Conservation (phyloP, 2,888 invertebrate species). For the Machimus atricapillus region DNA sequence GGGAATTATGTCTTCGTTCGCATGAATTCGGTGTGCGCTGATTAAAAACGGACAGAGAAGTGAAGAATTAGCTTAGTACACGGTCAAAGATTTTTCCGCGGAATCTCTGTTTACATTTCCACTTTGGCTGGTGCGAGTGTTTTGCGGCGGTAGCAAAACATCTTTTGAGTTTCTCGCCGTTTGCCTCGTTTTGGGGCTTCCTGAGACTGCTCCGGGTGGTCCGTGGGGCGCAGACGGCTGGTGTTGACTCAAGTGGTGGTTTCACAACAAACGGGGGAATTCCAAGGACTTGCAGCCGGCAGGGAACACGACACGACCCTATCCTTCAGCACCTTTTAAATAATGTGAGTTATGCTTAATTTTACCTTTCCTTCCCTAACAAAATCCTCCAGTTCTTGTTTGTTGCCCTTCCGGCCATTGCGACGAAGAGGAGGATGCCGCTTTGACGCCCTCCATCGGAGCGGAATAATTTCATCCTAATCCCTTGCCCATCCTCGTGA, state of each 20-base stretch:
- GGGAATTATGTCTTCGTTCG: background rate
- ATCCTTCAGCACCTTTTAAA: background rate
- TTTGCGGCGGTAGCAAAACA: background rate
- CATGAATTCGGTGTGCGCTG: background rate
- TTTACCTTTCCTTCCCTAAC: background rate
- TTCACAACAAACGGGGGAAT: background rate
- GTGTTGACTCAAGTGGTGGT: background rate
- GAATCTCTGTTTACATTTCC: slow-evolving; percentile 7
- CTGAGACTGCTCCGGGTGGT: background rate
- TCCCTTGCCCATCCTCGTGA: too few relatives aligned
- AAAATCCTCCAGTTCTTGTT: background rate
- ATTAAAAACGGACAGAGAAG: background rate
- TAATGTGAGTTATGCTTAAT: background rate
- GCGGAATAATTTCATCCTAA: background rate
- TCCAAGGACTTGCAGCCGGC: background rate
- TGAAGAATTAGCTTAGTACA: background rate
- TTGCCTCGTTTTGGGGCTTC: background rate
- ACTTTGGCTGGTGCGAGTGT: background rate
- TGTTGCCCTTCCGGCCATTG: background rate
- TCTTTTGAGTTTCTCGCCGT: background rate
- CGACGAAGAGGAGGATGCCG: background rate
- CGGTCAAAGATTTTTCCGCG: background rate
- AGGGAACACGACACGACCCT: background rate
- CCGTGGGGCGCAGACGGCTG: background rate
- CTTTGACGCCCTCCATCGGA: background rate